Evolutionary conservation across 2,113 vertebrate genomes (phyloP), one percentile per base, ranked within the genome.

Genomic region (Siphamia tubifer): DNA sequence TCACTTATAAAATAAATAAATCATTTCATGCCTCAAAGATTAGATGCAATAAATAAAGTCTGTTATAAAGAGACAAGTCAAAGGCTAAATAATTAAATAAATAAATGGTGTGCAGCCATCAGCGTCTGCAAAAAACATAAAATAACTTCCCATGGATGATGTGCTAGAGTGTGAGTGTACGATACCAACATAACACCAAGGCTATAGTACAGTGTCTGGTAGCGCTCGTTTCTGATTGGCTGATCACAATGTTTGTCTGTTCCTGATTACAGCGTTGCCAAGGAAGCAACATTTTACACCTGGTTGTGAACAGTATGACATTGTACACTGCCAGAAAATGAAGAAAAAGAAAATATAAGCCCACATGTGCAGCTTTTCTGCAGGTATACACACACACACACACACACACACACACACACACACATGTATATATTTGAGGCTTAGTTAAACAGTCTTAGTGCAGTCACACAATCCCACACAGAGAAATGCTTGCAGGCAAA

Each of bases 401-500:
- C n/a, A n/a, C n/a, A n/a, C n/a, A n/a, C n/a, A n/a, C n/a, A n/a
- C n/a, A n/a, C n/a, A n/a, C n/a, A n/a, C n/a, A n/a, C n/a, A n/a
- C n/a, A n/a, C n/a, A n/a, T n/a, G n/a, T n/a, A n/a, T n/a, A n/a
- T n/a, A 2, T 38, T 38, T 65, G 51, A 64, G 64, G 61, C 73
- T 65, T 53, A 62, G 55, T 60, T 49, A 70, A 76, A 80, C 77
- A 81, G 20, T 45, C 13, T 27, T 38, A 27, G 73, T 48, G 58
- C 74, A 52, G 56, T 74, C 64, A 62, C 39, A 67, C 71, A 83
- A 62, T 79, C 71, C 77, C 72, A 36, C 60, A 72, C 62, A 77
- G 51, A 78, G 34, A 82, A 66, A 75, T 40, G 65, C 42, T 23
- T 62, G 34, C 32, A 74, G 78, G 72, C 80, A 83, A 85, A 85